phyloP scores from a whole-genome alignment of 2,113 vertebrate species.

The Brachypodius melanocephalos region DNA sequence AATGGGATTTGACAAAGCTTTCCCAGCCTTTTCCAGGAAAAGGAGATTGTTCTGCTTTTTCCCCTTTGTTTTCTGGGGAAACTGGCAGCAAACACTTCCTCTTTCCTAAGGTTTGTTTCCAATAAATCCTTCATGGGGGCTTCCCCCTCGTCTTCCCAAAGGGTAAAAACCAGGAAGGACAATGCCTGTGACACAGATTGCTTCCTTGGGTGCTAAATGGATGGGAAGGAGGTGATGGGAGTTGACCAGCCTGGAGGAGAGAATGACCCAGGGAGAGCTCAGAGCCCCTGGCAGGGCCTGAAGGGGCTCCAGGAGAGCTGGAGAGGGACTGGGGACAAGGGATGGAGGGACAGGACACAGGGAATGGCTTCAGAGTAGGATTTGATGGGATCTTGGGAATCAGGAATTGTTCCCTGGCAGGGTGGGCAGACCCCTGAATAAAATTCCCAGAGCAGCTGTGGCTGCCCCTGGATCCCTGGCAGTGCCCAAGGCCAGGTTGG shows the following conservation, averaged over 20 bases:
- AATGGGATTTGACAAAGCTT: background rate
- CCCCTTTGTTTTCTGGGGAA: background rate
- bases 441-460: background rate
- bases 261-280: background rate
- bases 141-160: background rate
- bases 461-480: background rate
- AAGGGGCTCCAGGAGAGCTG: background rate
- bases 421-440: fast-evolving
- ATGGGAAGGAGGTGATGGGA: background rate
- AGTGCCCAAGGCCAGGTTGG: background rate
- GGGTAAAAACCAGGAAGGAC: background rate
- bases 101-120: background rate
- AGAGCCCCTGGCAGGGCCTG: background rate
- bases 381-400: fast-evolving
- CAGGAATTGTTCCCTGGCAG: background rate
- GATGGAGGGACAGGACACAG: fast-evolving
- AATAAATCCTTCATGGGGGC: background rate
- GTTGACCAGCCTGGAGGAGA: background rate
- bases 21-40: background rate
- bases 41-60: background rate
- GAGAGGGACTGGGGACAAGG: background rate
- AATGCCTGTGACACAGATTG: background rate
- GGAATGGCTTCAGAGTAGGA: background rate
- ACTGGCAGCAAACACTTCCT: background rate
- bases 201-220: background rate